Evolutionary conservation across 2,113 vertebrate genomes (phyloP).

Genomic region (Nibea albiflora): DNA sequence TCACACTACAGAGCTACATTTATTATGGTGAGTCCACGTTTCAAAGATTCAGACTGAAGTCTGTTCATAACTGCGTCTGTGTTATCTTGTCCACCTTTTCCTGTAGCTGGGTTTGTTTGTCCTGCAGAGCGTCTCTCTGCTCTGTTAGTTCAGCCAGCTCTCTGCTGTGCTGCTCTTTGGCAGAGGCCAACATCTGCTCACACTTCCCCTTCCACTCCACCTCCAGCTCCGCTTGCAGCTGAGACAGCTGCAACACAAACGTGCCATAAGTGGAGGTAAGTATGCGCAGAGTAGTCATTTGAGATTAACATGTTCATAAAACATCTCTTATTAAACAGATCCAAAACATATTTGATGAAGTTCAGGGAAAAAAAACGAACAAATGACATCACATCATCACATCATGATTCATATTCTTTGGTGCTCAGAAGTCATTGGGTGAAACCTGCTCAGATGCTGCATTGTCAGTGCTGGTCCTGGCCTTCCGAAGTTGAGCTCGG

Average conservation of each 20-base stretch:
- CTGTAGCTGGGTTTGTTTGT: constrained; percentile 85
- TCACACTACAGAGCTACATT: no score
- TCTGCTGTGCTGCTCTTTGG: constrained; percentile 85
- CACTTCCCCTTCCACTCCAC: constrained; percentile 88
- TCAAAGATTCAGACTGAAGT: no score
- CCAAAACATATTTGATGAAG: not conserved
- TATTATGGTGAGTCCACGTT: no score
- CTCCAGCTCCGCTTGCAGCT: constrained; percentile 89
- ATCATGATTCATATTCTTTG: not conserved
- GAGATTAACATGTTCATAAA: not conserved
- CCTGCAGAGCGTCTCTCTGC: constrained; percentile 85
- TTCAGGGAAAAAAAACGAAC: not conserved
- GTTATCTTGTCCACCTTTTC: constrained; percentile 81
- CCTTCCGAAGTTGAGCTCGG: constrained; percentile 87
- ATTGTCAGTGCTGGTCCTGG: constrained; percentile 87
- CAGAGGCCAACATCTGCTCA: constrained; percentile 81
- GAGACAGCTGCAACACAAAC: constrained; percentile 80
- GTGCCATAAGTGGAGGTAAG: not conserved
- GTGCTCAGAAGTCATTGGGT: not conserved
- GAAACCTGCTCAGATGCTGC: constrained; percentile 89
- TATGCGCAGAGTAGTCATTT: not conserved
- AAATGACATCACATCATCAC: not conserved
- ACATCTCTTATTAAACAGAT: not conserved
- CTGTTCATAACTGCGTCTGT: not conserved
- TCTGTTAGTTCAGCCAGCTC: constrained; percentile 85